Evolutionary conservation across 2,888 invertebrate species (phyloP), one percentile per base, ranked within the genome.

Genomic region (Dolomedes plantarius): DNA sequence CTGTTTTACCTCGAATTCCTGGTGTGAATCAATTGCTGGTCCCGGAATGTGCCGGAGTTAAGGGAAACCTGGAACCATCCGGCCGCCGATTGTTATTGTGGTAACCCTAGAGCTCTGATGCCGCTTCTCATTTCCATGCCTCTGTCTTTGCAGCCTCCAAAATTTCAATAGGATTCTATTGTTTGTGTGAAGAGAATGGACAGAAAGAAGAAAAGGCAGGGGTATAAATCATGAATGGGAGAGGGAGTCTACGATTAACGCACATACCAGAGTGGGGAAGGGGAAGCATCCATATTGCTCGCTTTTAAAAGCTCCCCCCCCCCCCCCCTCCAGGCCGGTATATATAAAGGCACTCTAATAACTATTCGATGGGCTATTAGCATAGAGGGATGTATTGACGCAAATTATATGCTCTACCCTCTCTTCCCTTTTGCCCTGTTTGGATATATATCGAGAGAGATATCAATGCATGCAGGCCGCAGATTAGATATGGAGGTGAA

Each of bases 151-250:
- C 41, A 39, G 64, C 29, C 64, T 56, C 3, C 71, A 23, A 85
- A 85, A 85, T 85, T 85, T 85, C 83, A 85, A 85, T 85, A 77
- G 77, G 56, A 85, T 68, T 76, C 83, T 85, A 85, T 85, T 85
- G 83, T 77, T 85, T 85, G 83, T 68, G 62, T 72, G 31, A 39
- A 64, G 69, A 16, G 82, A 41, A 36, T 69, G 65, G 36, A 41
- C 39, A 36, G 69, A 69, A 76, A 80, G 80, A 73, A 80, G 50
- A 73, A 73, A 73, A 69, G 31, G 32, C 36, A 13, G 28, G 74
- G 75, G 76, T 77, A 85, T 85, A 85, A 85, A 85, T 85, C 83
- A 85, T 85, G 77, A 65, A 67, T 28, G 16, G 56, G 29, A 71
- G 71, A 80, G 80, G 50, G 73, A 39, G 39, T 23, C 32, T n/a